Evolutionary conservation across 2,113 vertebrate species (phyloP), one percentile per base, ranked within the genome.

Genomic region (Sardina pilchardus): DNA sequence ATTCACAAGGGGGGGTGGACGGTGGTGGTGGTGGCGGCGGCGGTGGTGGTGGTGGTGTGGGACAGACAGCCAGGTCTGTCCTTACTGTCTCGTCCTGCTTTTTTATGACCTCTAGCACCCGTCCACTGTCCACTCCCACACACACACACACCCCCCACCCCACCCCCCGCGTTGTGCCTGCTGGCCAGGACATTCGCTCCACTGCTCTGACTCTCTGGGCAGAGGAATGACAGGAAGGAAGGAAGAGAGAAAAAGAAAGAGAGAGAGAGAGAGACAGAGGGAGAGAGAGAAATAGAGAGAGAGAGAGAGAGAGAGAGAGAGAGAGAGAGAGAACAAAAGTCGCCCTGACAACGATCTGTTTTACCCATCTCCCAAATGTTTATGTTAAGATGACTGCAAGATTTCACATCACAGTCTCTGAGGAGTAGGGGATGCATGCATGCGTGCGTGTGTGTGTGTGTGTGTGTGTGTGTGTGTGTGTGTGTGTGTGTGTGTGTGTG

Each of bases 21-120:
- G 2, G 63, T 30, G 63, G 7, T 12, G n/a, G 63, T 26, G 63
- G 63, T 26, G n/a, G 63, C n/a, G 24, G 26, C 10, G 63, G n/a
- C 3, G 2, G 63, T 30, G 63, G 7, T 12, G n/a, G 63, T 26
- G 63, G 63, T 26, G n/a, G 63, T 0, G 59, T 24, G 30, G 63
- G 1, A 71, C 26, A 78, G 26, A 86, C 63, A 34, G 59, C 53
- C 44, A 71, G 81, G 85, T 86, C 39, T 75, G 85, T 82, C 85
- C 81, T 86, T 82, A 82, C 63, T 82, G 81, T 67, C 63, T 67
- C 63, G 63, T 14, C 63, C n/a, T 67, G 63, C n/a, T 67, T 67
- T 67, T 78, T 78, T 78, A 78, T 36, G 30, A 78, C 71, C 71
- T 78, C 71, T 34, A 78, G 14, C 26, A 30, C 30, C 71, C 71